phyloP scores from a whole-genome alignment of 1,140 invertebrate species.

The Halictus rubicundus region DNA sequence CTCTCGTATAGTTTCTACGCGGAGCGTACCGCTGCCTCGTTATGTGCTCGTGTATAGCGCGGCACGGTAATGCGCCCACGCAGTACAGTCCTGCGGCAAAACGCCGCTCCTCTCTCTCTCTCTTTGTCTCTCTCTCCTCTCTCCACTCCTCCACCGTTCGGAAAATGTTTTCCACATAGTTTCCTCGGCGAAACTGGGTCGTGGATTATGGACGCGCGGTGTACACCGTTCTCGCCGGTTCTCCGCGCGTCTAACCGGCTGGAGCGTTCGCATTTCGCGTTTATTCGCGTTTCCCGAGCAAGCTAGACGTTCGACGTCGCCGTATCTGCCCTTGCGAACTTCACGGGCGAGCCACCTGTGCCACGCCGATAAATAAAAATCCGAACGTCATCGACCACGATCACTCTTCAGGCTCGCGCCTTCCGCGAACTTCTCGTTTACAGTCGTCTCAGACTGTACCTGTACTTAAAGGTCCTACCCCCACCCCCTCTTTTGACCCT shows the following conservation, averaged over 20 bases:
- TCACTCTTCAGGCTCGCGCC: background rate
- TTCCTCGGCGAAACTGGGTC: conserved; percentile 65
- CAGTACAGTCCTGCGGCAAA: conserved; percentile 49
- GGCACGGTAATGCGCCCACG: conserved; percentile 46
- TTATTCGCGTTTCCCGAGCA: too few species aligned
- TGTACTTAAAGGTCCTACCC: too few species aligned
- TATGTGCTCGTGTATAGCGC: conserved; percentile 10
- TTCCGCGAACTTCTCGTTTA: background rate
- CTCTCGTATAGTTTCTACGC: conserved; percentile 9
- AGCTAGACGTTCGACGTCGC: conserved; percentile 70
- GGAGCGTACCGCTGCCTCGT: conserved; percentile 1
- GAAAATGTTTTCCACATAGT: conserved; percentile 68
- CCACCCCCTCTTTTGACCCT: too few species aligned
- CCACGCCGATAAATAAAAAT: conserved; percentile 43
- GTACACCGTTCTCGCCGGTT: background rate
- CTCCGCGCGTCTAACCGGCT: conserved; percentile 23
- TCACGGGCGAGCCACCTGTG: conserved; percentile 58
- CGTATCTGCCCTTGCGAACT: conserved; percentile 70
- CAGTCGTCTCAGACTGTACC: too few species aligned
- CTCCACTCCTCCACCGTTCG: conserved; percentile 3
- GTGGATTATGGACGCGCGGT: conserved; percentile 27
- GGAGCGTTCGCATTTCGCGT: conserved; percentile 36
- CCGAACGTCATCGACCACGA: background rate
- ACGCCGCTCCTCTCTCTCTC: background rate
- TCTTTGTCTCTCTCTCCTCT: background rate